These are phyloP conservation scores for Channa maculata DNA, from an alignment of 2,113 vertebrate species.

Conservation along the genomic window DNA sequence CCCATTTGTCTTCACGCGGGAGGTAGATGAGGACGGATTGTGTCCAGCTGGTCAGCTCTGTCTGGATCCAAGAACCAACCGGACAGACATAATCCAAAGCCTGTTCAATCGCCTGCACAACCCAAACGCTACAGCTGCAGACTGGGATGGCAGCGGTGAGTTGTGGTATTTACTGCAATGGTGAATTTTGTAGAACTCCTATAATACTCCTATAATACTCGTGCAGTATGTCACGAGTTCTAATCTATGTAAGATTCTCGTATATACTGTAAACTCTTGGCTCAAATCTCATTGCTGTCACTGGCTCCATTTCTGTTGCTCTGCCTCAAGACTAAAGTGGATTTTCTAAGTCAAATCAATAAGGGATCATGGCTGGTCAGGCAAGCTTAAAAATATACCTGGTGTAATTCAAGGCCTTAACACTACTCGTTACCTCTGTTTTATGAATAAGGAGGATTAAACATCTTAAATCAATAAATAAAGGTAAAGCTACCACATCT, in stretches of 20 bases:
- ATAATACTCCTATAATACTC: not conserved
- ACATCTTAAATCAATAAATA: slow-evolving; percentile 37
- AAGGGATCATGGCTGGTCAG: slow-evolving; percentile 45
- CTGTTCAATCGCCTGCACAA: slow-evolving; percentile 92
- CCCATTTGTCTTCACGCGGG: slow-evolving; percentile 92
- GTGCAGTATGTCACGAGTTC: not conserved
- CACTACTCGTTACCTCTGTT: slow-evolving; percentile 1
- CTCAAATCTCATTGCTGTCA: slow-evolving; percentile 12
- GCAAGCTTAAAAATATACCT: slow-evolving; percentile 35
- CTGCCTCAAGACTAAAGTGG: slow-evolving; percentile 6
- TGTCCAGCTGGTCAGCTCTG: slow-evolving; percentile 95
- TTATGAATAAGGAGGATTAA: slow-evolving; percentile 39
- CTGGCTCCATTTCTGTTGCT: slow-evolving; percentile 8
- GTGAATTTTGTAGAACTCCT: not conserved
- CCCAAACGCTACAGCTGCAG: slow-evolving; percentile 81
- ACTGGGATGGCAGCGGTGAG: slow-evolving; percentile 70
- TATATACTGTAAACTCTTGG: slow-evolving; percentile 1
- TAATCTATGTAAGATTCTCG: not conserved
- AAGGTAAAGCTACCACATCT: slow-evolving; percentile 18
- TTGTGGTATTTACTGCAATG: not conserved
- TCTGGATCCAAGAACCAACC: slow-evolving; percentile 92
- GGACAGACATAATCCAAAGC: slow-evolving; percentile 85
- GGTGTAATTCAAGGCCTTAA: slow-evolving; percentile 23
- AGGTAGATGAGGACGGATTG: slow-evolving; percentile 93
- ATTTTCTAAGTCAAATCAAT: slow-evolving; percentile 53